Conservation (phyloP, 1,140 invertebrate species). For the Tetragnatha versicolor region DNA sequence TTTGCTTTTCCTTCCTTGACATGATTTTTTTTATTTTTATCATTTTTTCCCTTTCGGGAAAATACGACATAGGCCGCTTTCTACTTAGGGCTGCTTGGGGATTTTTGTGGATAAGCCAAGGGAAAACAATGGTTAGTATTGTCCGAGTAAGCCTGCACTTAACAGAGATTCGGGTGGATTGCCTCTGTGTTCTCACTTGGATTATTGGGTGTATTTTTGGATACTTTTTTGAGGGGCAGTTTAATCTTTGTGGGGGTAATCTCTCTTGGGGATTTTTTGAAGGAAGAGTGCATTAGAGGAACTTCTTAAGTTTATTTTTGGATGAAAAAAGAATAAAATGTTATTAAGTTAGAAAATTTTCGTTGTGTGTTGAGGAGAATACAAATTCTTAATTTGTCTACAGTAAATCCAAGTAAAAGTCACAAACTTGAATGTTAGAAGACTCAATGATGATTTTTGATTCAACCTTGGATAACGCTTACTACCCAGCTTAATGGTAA, state of each 20-base stretch:
- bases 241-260: conserved; percentile 13
- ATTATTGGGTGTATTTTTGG: neutral
- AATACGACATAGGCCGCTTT: neutral
- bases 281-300: too few relatives aligned
- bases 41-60: conserved; percentile 5
- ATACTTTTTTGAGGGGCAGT: neutral
- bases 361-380: too few relatives aligned
- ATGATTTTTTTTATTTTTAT: neutral
- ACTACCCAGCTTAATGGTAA: too few relatives aligned
- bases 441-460: too few relatives aligned
- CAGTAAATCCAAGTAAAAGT: too few relatives aligned
- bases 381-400: too few relatives aligned
- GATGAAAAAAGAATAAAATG: too few relatives aligned
- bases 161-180: neutral
- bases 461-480: too few relatives aligned
- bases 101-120: conserved; percentile 3
- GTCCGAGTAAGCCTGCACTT: conserved; percentile 17
- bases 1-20: conserved; percentile 18
- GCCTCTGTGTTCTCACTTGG: neutral
- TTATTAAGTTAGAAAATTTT: too few relatives aligned
- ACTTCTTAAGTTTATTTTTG: too few relatives aligned
- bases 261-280: too few relatives aligned
- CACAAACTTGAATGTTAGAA: too few relatives aligned
- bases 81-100: neutral
- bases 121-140: conserved; percentile 16